Evolutionary conservation across 2,113 vertebrate genomes (phyloP).

Genomic region (Cryptomyrus ogoouensis): DNA sequence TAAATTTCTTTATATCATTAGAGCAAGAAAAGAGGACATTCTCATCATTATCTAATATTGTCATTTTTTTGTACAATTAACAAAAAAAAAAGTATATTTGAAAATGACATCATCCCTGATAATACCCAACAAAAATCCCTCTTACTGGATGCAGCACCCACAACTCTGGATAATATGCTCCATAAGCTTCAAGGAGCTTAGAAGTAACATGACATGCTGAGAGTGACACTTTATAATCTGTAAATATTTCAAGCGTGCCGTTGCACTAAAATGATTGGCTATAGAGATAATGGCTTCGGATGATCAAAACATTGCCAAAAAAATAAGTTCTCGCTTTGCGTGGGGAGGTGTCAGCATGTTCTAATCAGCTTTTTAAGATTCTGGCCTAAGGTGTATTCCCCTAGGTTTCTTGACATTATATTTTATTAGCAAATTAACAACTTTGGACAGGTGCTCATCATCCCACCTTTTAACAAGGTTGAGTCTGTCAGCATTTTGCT

Average conservation of each 20-base stretch:
- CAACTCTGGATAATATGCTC: not conserved
- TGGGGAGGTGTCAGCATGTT: not conserved
- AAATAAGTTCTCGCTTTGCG: not conserved
- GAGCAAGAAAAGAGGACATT: not conserved
- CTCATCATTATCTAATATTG: not conserved
- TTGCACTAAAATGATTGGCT: not conserved
- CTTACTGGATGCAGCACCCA: not conserved
- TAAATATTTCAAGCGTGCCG: not conserved
- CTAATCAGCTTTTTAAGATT: slow-evolving; percentile 7
- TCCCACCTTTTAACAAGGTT: slow-evolving; percentile 18
- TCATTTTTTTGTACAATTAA: not conserved
- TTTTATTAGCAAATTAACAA: not conserved
- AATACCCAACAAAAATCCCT: not conserved
- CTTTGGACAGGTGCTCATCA: not conserved
- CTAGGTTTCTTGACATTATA: not conserved
- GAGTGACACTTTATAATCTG: not conserved
- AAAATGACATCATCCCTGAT: not conserved
- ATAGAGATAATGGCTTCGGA: not conserved
- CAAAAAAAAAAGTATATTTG: not conserved
- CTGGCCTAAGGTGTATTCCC: not conserved
- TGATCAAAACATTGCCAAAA: not conserved
- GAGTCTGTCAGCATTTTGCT: not conserved
- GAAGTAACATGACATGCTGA: not conserved
- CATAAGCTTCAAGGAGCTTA: not conserved
- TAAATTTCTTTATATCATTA: not conserved